Base-by-base conservation (phyloP, 2,797 vertebrate genomes). In the Peromyscus melanophrys region DNA sequence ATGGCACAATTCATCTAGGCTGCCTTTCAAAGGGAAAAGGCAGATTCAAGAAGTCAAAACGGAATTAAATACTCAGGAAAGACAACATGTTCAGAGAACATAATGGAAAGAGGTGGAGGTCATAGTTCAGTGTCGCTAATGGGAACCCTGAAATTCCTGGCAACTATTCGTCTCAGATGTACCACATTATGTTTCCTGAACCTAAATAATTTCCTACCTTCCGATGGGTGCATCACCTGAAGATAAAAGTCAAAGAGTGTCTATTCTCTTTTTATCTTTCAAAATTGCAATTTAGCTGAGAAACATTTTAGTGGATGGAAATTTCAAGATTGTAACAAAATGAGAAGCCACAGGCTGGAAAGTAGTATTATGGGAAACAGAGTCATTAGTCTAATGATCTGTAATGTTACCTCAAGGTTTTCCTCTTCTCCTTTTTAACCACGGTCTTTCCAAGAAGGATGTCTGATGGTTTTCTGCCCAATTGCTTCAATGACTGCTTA, bases 31-130 rank as follows among this genome's bases (percentile, higher is more conserved):
- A 49, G 0, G 59, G 13, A 96, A 63, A 59, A 82, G 8, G 6
- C 8, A 82, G 31, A 76, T 69, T 87, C 3, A 43, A 67, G 34
- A 84, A 94, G 67, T 81, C n/a, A 78, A 67, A 93, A 91, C 12
- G 17, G 43, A 92, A 93, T 76, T 11, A 88, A 10, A 80, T 3
- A 2, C 40, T 9, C 10, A 49, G 37, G 25, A 92, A 82, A 83
- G 46, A 43, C 4, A 40, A 77, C 81, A 55, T 43, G 49, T 23
- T 23, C 4, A 86, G 37, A 80, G 52, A 90, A 92, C 87, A n/a
- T 57, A 43, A 11, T 57, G 16, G 25, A 57, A 90, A 57, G 3
- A 77, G 0, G 5, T 14, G 91, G 16, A 31, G 11, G 29, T 84
- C 23, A 75, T n/a, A 71, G 27, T 55, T 90, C 16, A 73, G 10